phyloP scores from a whole-genome alignment of 2,797 vertebrate species.

The Megalops cyprinoides region DNA sequence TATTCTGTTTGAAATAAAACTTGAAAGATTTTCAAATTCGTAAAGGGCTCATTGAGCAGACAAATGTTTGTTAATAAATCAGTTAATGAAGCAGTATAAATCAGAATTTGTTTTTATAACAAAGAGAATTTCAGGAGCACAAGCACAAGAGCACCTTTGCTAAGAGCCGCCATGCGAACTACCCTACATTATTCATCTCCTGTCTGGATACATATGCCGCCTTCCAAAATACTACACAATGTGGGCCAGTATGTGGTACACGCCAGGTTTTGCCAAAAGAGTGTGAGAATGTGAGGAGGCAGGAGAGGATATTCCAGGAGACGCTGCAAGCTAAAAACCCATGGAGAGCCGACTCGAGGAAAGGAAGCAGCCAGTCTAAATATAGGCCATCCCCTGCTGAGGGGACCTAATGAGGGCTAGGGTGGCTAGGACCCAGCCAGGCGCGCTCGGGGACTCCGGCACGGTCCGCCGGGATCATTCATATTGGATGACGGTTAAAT shows the following conservation, averaged over 20 bases:
- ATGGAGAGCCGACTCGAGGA: not conserved
- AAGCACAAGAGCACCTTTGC: too few relatives aligned
- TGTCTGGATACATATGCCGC: not conserved
- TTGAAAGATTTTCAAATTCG: too few relatives aligned
- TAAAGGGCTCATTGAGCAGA: too few relatives aligned
- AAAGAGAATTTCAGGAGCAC: too few relatives aligned
- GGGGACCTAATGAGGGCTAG: not conserved
- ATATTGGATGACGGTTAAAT: conserved; percentile 8
- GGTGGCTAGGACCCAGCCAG: not conserved
- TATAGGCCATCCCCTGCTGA: not conserved
- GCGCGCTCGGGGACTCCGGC: not conserved
- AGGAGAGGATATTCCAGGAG: not conserved
- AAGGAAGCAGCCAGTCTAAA: not conserved
- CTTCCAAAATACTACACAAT: not conserved
- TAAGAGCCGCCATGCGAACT: too few relatives aligned
- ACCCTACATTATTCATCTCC: too few relatives aligned
- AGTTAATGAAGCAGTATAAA: too few relatives aligned
- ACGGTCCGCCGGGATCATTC: not conserved
- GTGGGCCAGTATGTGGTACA: not conserved
- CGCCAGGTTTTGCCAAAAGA: too few relatives aligned
- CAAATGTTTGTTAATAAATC: too few relatives aligned
- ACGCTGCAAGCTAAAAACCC: not conserved
- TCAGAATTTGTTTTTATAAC: too few relatives aligned
- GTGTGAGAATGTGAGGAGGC: not conserved
- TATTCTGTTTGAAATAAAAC: too few relatives aligned